A percentile compares a stretch with the other conserved stretches of the same genome.
phyloP scores from a whole-genome alignment of 2,113 vertebrate genomes.

The Sterna hirundo region DNA sequence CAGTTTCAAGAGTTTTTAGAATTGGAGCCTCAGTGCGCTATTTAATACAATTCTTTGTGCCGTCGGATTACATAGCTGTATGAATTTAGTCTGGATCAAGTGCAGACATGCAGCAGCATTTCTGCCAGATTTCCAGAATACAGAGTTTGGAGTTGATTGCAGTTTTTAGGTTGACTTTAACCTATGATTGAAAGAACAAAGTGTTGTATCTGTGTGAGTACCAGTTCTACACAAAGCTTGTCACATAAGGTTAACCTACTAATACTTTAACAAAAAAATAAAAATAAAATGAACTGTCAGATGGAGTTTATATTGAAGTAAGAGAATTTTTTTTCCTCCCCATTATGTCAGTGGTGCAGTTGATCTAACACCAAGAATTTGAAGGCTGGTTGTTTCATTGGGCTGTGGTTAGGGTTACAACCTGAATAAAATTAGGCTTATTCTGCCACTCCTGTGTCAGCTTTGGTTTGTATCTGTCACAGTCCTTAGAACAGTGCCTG shows the following conservation, averaged over 20 bases:
- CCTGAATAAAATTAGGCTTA: neutral
- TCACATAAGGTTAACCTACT: neutral
- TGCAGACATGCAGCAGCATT: neutral
- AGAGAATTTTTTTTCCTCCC: neutral
- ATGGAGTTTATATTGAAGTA: neutral
- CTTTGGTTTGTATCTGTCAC: neutral
- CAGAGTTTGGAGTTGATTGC: neutral
- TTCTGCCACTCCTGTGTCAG: neutral
- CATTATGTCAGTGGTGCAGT: neutral
- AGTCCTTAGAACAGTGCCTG: neutral
- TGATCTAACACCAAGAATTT: neutral
- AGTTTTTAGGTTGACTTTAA: neutral
- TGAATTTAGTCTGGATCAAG: neutral
- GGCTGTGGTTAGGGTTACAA: neutral
- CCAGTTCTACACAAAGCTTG: neutral
- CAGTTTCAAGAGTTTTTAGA: neutral
- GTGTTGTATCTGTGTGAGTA: neutral
- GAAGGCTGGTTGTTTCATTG: neutral
- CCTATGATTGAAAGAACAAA: neutral
- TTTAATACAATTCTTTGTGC: neutral
- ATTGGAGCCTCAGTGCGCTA: neutral
- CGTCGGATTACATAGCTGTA: neutral
- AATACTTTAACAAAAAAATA: neutral
- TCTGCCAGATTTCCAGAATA: neutral
- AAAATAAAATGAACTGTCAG: neutral